Base-by-base conservation (phyloP, 1,140 invertebrate species). In the Brachionus rotundiformis region DNA sequence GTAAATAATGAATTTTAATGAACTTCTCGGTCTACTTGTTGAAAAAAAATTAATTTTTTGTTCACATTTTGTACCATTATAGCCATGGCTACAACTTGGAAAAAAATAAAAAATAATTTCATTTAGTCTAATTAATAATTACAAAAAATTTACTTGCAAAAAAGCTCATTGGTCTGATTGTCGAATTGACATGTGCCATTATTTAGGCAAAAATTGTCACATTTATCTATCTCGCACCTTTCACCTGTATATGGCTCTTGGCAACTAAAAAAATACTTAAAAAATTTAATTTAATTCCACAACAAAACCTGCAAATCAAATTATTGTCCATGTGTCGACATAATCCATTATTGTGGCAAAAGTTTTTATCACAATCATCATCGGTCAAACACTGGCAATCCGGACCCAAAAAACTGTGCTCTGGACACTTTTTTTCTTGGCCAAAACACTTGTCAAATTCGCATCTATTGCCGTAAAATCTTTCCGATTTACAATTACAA, bases 21-120 rank as follows among this genome's bases (percentile, higher is more conserved):
- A 79, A 23, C 76, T 79, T 10, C 13, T 39, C 6, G n/a, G 3
- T 59, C n/a, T 39, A 19, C 2, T 10, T 3, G 33, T 31, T 3
- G 23, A 49, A 3, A 23, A 39, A 59, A 25, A 23, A 2, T 27
- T 11, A 16, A 54, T n/a, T 63, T 49, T 23, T 10, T 41, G 10
- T n/a, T 79, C 76, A 41, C 76, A 79, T 16, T 27, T 33, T 29
- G 44, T 79, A 39, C 76, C 76, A 31, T 79, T 79, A 27, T 31
- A 79, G 3, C 47, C 47, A 2, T 54, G n/a, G 39, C 7, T 5
- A 31, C 76, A 77, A 44, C 71, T 77, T 77, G 2, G 1, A n/a
- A 54, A 49, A 54, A 31, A 27, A 49, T 49, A 23, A 39, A 36
- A 49, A 36, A 23, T n/a, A 13, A 29, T 13, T 19, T 33, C n/a